A percentile compares a stretch with the other conserved stretches of the same genome.
Conservation (phyloP, 2,113 vertebrate genomes). For the Hassar affinis region DNA sequence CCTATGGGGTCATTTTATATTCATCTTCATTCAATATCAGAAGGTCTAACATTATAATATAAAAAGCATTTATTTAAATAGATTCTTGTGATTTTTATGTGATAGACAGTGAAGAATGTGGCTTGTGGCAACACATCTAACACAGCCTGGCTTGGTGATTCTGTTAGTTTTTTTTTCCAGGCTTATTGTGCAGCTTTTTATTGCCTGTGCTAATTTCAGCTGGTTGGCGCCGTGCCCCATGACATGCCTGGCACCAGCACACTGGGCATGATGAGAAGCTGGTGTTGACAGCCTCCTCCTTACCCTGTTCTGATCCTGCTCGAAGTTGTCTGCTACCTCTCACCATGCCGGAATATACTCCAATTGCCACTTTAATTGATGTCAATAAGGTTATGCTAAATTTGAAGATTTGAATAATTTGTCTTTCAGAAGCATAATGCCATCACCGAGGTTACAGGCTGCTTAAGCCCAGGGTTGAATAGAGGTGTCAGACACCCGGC, state of each 20-base stretch:
- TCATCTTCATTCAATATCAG: neutral
- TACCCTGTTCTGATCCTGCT: neutral
- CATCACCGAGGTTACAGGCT: conserved; percentile 57
- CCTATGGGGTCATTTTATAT: neutral
- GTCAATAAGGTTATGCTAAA: conserved; percentile 79
- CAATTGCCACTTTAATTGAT: conserved; percentile 76
- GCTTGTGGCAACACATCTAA: conserved; percentile 10
- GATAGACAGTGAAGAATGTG: conserved; percentile 14
- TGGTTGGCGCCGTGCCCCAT: conserved; percentile 12
- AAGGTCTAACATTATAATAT: neutral
- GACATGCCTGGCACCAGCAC: neutral
- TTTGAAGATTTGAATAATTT: conserved; percentile 70
- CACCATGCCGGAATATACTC: conserved; percentile 70
- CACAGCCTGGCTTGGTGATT: neutral
- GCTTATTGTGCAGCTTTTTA: conserved; percentile 21
- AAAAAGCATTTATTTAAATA: neutral
- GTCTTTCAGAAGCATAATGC: conserved; percentile 60
- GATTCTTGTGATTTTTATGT: neutral
- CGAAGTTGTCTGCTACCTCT: conserved; percentile 63
- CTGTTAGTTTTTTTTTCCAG: conserved; percentile 31
- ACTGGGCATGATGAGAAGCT: neutral
- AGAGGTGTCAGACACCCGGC: conserved; percentile 59
- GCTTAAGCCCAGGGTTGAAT: conserved; percentile 59
- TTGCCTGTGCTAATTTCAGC: conserved; percentile 40
- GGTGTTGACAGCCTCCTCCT: neutral